Base-by-base conservation (phyloP, 2,888 invertebrate species). In the Anoncus sp. region DNA sequence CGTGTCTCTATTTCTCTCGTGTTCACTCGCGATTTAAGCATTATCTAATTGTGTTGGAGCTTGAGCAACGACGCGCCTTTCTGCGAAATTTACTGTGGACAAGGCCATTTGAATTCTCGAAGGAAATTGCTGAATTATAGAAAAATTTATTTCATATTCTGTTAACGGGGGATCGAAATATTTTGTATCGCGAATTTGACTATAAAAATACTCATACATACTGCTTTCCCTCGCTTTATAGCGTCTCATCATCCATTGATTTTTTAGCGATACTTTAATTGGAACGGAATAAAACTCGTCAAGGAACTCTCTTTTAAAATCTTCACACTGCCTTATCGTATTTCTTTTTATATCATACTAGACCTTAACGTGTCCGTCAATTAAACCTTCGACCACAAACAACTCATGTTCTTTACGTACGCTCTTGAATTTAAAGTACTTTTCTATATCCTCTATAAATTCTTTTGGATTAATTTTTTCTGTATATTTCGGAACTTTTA, bases 61-160 rank as follows among this genome's bases (percentile, higher is more conserved):
- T 65, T 74, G 75, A 10, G 57, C 51, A 3, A 82, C 60, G 35
- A 55, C 49, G n/a, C 69, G 62, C 0, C 63, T 63, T 16, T 82
- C 55, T 1, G 35, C n/a, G 27, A 66, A 78, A 72, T 82, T 77
- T 0, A 79, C 45, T 0, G 66, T 66, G 1, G 75, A 40, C 16
- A 82, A 53, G 0, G 79, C 55, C n/a, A 65, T 69, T 1, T 69
- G 75, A 14, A 76, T 62, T 24, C 66, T 59, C 1, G 62, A 12
- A 2, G 78, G 75, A 14, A 81, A 62, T 78, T 81, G 79, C 62
- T 82, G 74, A 12, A 77, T 49, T 6, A 81, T 70, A n/a, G 51
- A 49, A 18, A 63, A 76, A 51, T 71, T 70, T 0, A 76, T 40
- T 22, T 71, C 75, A 9, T 57, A 73, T 9, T 55, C 14, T 18